These are phyloP conservation scores for Gortyna flavago DNA, from an alignment of 2,888 invertebrate genomes.

Conservation along the genomic window DNA sequence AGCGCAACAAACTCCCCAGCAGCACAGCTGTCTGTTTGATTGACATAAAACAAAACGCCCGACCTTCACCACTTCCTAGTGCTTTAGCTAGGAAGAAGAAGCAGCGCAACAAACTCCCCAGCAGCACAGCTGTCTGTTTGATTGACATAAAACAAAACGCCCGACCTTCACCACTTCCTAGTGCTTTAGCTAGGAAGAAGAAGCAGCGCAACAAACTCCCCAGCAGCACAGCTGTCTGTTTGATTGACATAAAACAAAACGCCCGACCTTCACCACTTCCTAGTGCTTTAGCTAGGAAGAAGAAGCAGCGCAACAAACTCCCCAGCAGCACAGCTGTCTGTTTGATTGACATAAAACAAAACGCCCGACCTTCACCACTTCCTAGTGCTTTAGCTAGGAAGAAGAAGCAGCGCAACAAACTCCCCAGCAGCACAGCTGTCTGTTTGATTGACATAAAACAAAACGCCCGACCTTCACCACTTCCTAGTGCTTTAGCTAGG, in stretches of 20 bases:
- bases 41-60: not conserved
- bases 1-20: not conserved
- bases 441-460: not conserved
- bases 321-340: not conserved
- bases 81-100: not conserved
- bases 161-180: not conserved
- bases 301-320: not conserved
- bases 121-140: not conserved
- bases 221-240: not conserved
- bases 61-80: not conserved
- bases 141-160: not conserved
- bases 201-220: not conserved
- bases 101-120: not conserved
- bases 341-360: not conserved
- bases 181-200: not conserved
- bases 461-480: not conserved
- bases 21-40: not conserved
- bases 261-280: not conserved
- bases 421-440: not conserved
- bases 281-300: not conserved
- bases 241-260: not conserved
- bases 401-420: not conserved
- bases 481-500: not conserved
- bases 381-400: not conserved
- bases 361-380: not conserved